Evolutionary conservation across 1,140 invertebrate genomes (phyloP).

Genomic region (Ditylenchus dipsaci): DNA sequence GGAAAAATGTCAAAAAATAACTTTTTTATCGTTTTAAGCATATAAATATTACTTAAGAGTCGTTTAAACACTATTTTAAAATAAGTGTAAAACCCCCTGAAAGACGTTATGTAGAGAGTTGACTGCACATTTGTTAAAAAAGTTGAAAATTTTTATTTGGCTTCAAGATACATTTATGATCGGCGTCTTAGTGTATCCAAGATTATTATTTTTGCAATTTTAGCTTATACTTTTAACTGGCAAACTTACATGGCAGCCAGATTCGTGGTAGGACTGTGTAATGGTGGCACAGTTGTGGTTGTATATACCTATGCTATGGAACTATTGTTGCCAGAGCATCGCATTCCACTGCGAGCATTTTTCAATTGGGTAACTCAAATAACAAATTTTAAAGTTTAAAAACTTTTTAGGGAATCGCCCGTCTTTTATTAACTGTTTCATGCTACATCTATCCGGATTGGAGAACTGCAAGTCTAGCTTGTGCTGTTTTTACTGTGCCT

Average conservation of each 20-base stretch:
- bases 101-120: no score
- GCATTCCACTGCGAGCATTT: constrained; percentile 55
- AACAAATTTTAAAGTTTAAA: background rate
- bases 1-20: no score
- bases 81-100: no score
- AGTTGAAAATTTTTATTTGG: no score
- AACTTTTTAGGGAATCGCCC: constrained; percentile 43
- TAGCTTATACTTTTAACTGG: no score
- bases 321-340: constrained; percentile 30
- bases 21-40: no score
- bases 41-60: no score
- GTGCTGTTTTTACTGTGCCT: constrained; percentile 48
- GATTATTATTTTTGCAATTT: no score
- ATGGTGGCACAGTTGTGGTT: constrained; percentile 49
- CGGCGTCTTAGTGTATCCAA: no score
- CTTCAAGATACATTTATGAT: no score
- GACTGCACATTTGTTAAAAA: no score
- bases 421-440: constrained; percentile 49
- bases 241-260: constrained; percentile 45
- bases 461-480: constrained; percentile 48
- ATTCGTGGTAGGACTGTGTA: constrained; percentile 23
- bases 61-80: no score
- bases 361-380: constrained; percentile 52
- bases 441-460: constrained; percentile 54
- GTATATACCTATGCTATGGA: constrained; percentile 23